Evolutionary conservation across 2,113 vertebrate genomes (phyloP).

Genomic region (Nothobranchius kuhntae): DNA sequence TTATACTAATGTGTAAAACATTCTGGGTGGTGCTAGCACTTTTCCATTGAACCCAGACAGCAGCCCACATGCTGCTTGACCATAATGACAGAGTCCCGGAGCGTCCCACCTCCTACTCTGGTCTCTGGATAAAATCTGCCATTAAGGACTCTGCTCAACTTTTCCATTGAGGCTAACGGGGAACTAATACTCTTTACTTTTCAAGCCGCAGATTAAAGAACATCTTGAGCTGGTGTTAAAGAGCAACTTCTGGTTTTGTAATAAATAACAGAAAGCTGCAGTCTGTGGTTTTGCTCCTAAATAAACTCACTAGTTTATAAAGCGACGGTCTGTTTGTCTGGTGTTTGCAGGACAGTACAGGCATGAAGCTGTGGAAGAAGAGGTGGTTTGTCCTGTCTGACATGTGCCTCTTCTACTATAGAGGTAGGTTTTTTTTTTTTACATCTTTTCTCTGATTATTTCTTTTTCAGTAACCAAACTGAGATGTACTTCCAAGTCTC

Average conservation of each 20-base stretch:
- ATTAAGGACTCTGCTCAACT: slow-evolving; percentile 52
- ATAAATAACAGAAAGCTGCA: neutral
- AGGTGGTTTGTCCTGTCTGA: slow-evolving; percentile 98
- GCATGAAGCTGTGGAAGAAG: slow-evolving; percentile 99
- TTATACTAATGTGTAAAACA: slow-evolving; percentile 60
- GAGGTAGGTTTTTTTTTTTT: slow-evolving; percentile 81
- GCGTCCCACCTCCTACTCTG: slow-evolving; percentile 47
- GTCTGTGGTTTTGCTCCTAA: neutral
- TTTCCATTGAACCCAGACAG: slow-evolving; percentile 61
- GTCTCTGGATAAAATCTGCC: slow-evolving; percentile 39
- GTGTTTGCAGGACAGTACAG: slow-evolving; percentile 89
- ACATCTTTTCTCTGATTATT: no score
- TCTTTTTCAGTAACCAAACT: no score
- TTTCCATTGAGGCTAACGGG: slow-evolving; percentile 60
- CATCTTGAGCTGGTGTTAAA: slow-evolving; percentile 43
- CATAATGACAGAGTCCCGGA: slow-evolving; percentile 65
- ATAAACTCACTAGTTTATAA: neutral
- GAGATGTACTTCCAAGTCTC: neutral
- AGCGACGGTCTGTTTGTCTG: slow-evolving; percentile 20
- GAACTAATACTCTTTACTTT: slow-evolving; percentile 56
- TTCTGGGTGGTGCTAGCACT: slow-evolving; percentile 39
- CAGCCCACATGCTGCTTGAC: slow-evolving; percentile 53
- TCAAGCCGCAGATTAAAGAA: slow-evolving; percentile 22
- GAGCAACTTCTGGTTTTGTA: slow-evolving; percentile 23
- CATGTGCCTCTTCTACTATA: slow-evolving; percentile 98